A percentile compares a stretch with the other conserved stretches of the same genome.
Evolutionary conservation across 2,113 vertebrate species (phyloP).

Genomic region (Fulmarus glacialis): DNA sequence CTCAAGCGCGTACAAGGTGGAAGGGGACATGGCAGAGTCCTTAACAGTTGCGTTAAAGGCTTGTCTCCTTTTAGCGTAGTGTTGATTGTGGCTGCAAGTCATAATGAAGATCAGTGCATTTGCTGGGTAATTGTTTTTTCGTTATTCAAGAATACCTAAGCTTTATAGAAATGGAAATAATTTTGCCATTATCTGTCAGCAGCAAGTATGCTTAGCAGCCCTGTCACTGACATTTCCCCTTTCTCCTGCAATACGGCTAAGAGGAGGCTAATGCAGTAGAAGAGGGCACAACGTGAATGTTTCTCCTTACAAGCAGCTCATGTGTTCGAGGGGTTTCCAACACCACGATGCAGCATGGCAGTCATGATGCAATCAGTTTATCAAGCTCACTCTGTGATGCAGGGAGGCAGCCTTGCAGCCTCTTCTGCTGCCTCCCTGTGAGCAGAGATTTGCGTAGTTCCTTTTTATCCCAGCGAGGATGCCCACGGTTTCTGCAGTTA

Average conservation of each 20-base stretch:
- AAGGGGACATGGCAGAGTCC: not conserved
- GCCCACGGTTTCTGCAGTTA: not conserved
- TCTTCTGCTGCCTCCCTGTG: not conserved
- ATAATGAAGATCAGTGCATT: not conserved
- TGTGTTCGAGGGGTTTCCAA: not conserved
- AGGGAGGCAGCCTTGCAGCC: not conserved
- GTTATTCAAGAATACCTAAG: not conserved
- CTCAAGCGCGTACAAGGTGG: not conserved
- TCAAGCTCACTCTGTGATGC: not conserved
- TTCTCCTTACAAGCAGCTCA: not conserved
- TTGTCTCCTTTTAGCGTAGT: not conserved
- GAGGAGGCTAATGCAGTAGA: not conserved
- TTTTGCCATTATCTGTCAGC: not conserved
- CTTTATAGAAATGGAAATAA: not conserved
- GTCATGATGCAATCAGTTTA: not conserved
- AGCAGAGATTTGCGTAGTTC: not conserved
- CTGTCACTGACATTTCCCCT: not conserved
- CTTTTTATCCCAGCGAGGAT: not conserved
- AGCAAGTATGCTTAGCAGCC: not conserved
- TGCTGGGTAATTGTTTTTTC: not conserved
- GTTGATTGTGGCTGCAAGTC: not conserved
- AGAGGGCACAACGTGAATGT: not conserved
- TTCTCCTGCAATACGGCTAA: fast-evolving
- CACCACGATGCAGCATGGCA: not conserved
- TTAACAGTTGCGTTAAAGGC: not conserved